These are phyloP conservation scores for Drosophila paramelanica DNA, from an alignment of 2,888 invertebrate species.

Conservation along the genomic window DNA sequence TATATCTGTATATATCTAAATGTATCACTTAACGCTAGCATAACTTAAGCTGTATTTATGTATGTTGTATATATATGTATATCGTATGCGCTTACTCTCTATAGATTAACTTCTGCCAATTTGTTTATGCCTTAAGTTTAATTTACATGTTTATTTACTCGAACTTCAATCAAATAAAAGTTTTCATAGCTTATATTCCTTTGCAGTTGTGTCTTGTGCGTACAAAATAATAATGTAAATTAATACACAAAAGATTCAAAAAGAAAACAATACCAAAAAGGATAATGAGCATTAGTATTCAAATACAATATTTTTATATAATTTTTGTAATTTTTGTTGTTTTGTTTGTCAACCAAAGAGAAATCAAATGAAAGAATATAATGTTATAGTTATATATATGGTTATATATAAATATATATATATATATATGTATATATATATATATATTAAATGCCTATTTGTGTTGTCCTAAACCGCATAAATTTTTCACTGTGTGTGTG, in stretches of 20 bases:
- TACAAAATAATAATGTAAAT: conserved; percentile 45
- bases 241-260: conserved; percentile 13
- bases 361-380: conserved; percentile 24
- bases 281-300: conserved; percentile 53
- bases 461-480: conserved; percentile 64
- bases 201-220: conserved; percentile 59
- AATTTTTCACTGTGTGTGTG: conserved; percentile 57
- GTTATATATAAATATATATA: conserved; percentile 15
- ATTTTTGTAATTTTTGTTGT: conserved; percentile 6
- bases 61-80: conserved; percentile 36
- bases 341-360: conserved; percentile 41
- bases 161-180: conserved; percentile 33
- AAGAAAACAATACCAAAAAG: conserved; percentile 12
- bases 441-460: conserved; percentile 69
- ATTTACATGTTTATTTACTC: conserved; percentile 49
- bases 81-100: conserved; percentile 57
- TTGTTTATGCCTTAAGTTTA: conserved; percentile 54
- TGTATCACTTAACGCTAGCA: conserved; percentile 43
- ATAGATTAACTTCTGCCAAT: conserved; percentile 60
- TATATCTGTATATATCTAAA: conserved; percentile 25
- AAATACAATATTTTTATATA: conserved; percentile 31
- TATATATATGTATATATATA: conserved; percentile 17
- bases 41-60: conserved; percentile 38
- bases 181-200: conserved; percentile 1
- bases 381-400: conserved; percentile 12